Conservation (phyloP, 2,113 vertebrate species). For the Aspiorhynchus laticeps region DNA sequence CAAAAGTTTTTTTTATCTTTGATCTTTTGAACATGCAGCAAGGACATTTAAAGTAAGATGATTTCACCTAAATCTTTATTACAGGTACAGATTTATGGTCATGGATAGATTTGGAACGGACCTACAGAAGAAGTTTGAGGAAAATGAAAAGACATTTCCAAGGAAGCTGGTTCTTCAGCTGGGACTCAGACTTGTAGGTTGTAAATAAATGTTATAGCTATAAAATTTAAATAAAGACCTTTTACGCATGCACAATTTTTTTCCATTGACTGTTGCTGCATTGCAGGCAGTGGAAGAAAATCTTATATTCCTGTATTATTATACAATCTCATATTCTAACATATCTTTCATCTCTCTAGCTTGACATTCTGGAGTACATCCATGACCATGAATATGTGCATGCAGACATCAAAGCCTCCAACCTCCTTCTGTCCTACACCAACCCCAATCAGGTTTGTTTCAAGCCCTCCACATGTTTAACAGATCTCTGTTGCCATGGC, state of each 20-base stretch:
- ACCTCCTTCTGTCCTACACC: conserved; percentile 87
- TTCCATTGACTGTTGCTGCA: neutral
- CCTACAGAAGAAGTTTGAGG: conserved; percentile 93
- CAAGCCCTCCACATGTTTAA: conserved; percentile 1
- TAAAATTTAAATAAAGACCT: neutral
- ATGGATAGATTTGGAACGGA: conserved; percentile 94
- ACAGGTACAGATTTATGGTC: conserved; percentile 96
- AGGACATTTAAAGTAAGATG: neutral
- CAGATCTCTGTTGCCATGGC: conserved; percentile 30
- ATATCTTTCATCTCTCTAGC: conserved; percentile 68
- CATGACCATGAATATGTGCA: conserved; percentile 97
- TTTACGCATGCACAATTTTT: neutral
- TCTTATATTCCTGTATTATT: neutral
- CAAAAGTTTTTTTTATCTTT: neutral
- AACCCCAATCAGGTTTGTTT: conserved; percentile 89
- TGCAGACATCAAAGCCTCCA: conserved; percentile 95
- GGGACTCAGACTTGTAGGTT: conserved; percentile 88
- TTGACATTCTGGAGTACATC: conserved; percentile 91
- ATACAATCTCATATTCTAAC: neutral
- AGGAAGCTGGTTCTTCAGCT: conserved; percentile 91
- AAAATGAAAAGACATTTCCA: conserved; percentile 82
- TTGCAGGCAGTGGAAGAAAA: neutral
- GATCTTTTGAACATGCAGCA: neutral
- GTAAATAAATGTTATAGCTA: too few relatives aligned
- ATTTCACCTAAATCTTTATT: neutral